A percentile compares a stretch with the other conserved stretches of the same genome.
These are phyloP conservation scores for Prunella himalayana DNA, from an alignment of 2,113 vertebrate species.

Conservation along the genomic window DNA sequence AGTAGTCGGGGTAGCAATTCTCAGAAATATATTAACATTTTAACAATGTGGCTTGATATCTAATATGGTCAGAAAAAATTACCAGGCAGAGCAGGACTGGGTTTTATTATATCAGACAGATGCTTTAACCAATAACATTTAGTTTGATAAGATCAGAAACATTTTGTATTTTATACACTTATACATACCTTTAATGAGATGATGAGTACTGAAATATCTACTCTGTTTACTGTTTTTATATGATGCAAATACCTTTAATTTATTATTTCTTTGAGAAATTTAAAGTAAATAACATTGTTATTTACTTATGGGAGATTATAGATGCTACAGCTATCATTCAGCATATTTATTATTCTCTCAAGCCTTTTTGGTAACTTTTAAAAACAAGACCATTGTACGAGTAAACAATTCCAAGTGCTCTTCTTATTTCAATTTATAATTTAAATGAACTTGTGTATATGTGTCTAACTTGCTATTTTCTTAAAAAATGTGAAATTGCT, in stretches of 20 bases:
- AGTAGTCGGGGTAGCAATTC: background rate
- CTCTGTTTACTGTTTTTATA: background rate
- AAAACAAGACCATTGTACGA: background rate
- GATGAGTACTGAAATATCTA: background rate
- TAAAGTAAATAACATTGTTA: too few species aligned
- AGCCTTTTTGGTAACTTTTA: background rate
- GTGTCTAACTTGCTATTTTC: background rate
- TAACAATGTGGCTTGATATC: background rate
- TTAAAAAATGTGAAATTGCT: background rate
- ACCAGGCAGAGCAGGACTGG: background rate
- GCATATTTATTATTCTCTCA: background rate
- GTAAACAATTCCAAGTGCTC: background rate
- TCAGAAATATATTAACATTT: background rate
- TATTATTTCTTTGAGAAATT: background rate
- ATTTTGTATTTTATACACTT: background rate
- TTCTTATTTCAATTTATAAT: background rate
- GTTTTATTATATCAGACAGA: background rate
- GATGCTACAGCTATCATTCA: background rate
- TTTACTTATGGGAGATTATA: background rate
- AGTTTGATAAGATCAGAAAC: background rate
- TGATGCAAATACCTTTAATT: background rate
- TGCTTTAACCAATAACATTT: background rate
- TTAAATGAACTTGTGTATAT: background rate
- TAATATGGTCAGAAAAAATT: background rate
- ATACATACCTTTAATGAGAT: background rate